Evolutionary conservation across 2,888 invertebrate genomes (phyloP), one percentile per base, ranked within the genome.

Genomic region (Silvanus unidentatus): DNA sequence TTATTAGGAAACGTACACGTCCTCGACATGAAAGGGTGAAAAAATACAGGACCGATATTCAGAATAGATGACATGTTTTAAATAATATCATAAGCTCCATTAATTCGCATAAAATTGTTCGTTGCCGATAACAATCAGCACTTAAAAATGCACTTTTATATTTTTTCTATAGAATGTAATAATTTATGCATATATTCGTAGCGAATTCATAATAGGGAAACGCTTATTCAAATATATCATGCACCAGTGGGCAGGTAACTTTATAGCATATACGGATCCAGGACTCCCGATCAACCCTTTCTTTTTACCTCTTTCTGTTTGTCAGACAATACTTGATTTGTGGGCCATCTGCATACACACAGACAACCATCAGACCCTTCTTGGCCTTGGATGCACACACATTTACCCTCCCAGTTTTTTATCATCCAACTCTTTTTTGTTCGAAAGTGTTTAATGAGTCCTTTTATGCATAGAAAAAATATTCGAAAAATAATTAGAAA

Each of bases 1-100:
- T 22, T 22, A 22, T 22, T 22, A 8, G 22, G 3, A 5, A 22
- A 22, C n/a, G n/a, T n/a, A n/a, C 8, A 22, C 3, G 22, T 22
- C 8, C 8, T 22, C 22, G 22, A 22, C 22, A 22, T 22, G 22
- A 22, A 22, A 22, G 22, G 22, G 22, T 22, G 3, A 22, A 22
- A 22, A 22, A 22, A 22, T 22, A 22, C 22, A 5, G 22, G 22
- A 22, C n/a, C n/a, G n/a, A n/a, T n/a, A n/a, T n/a, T n/a, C 54
- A 56, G 58, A 54, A 57, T 48, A 58, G 58, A 60, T 59, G 54
- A 57, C 50, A 57, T 65, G 62, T 63, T 64, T 63, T 60, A 64
- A 65, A 63, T 63, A 63, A 60, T 60, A 70, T 70, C 69, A 70
- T 63, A 69, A 64, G 69, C 66, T 64, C 69, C 70, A 70, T 70